These are phyloP conservation scores for Bufotes viridis DNA, from an alignment of 2,797 vertebrate species.

Conservation along the genomic window DNA sequence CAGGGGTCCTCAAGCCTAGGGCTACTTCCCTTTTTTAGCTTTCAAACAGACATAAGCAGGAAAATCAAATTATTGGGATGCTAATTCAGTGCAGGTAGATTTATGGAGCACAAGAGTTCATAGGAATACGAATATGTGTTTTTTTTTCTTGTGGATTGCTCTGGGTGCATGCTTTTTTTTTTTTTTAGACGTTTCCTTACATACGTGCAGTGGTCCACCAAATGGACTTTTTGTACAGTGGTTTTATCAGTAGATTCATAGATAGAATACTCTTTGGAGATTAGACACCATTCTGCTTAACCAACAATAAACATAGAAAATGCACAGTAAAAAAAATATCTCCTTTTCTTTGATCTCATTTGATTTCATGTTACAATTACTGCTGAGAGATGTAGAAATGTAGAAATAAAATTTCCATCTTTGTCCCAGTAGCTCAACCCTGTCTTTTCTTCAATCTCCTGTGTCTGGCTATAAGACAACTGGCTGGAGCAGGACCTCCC, in stretches of 20 bases:
- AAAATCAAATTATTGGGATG: conserved; percentile 93
- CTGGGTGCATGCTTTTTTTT: neutral
- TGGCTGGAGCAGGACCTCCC: too few relatives aligned
- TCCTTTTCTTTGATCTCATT: too few relatives aligned
- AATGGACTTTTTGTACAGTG: neutral
- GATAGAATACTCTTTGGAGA: neutral
- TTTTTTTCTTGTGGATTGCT: neutral
- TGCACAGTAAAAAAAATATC: too few relatives aligned
- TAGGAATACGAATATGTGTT: neutral
- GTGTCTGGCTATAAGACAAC: too few relatives aligned
- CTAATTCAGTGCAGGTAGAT: conserved; percentile 93
- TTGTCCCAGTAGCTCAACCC: too few relatives aligned
- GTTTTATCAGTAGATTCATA: neutral
- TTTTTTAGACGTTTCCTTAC: neutral
- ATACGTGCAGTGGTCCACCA: neutral
- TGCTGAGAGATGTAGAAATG: too few relatives aligned
- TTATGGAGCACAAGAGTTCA: conserved; percentile 71
- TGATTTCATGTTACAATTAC: too few relatives aligned
- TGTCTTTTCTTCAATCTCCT: too few relatives aligned
- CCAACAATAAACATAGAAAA: too few relatives aligned
- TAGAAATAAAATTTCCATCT: too few relatives aligned
- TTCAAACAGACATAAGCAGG: conserved; percentile 79
- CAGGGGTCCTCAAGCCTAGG: conserved; percentile 73
- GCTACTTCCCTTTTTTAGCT: conserved; percentile 80
- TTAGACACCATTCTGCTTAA: neutral